phyloP scores from a whole-genome alignment of 2,888 invertebrate species.

The Synergus japonicus region DNA sequence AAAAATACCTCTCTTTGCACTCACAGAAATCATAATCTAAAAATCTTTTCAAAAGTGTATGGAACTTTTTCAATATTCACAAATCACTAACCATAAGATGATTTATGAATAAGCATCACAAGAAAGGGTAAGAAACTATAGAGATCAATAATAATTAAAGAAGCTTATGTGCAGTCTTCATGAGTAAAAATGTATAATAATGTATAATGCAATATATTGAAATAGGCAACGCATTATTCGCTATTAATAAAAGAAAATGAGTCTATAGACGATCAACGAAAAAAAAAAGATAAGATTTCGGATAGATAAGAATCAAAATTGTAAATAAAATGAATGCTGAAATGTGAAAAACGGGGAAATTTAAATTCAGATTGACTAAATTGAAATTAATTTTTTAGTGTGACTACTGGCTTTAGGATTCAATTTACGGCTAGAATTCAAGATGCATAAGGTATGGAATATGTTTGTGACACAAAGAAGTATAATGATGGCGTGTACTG shows the following conservation, averaged over 20 bases:
- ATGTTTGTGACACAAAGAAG: constrained; percentile 49
- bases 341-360: not conserved
- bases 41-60: not conserved
- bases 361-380: not conserved
- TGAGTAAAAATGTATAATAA: not conserved
- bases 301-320: not conserved
- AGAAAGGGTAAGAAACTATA: not conserved
- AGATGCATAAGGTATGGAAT: constrained; percentile 33
- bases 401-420: not conserved
- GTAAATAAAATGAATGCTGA: not conserved
- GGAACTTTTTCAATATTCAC: not conserved
- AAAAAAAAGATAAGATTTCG: not conserved
- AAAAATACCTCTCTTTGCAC: constrained; percentile 2
- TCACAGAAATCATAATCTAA: constrained; percentile 19
- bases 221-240: not conserved
- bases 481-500: constrained; percentile 53
- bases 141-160: not conserved
- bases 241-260: not conserved
- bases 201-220: not conserved
- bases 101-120: too few species aligned
- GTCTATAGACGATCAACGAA: not conserved
- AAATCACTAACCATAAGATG: not conserved
- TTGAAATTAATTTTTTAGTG: not conserved
- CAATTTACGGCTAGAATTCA: constrained; percentile 15
- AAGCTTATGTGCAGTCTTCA: not conserved